These are phyloP conservation scores for Gisinianus flammeolus DNA, from an alignment of 2,888 invertebrate genomes.

Conservation along the genomic window DNA sequence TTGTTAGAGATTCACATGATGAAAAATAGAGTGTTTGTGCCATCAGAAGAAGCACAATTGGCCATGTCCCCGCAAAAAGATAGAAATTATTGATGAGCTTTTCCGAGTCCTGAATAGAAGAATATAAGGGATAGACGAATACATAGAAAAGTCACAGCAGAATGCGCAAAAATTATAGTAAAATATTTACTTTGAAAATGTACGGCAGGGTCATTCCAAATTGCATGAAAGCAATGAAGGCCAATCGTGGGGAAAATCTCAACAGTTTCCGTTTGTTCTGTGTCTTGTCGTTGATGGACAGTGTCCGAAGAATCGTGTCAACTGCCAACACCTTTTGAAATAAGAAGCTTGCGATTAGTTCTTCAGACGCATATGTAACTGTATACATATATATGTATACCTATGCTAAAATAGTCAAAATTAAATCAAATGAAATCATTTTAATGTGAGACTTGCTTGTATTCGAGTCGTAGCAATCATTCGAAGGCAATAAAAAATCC, in stretches of 20 bases:
- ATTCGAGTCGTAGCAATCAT: neutral
- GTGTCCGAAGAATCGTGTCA: neutral
- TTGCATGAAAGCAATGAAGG: neutral
- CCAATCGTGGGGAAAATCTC: neutral
- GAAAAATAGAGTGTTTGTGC: neutral
- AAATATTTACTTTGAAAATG: constrained; percentile 9
- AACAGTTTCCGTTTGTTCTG: neutral
- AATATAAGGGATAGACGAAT: too few relatives aligned
- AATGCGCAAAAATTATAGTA: too few relatives aligned
- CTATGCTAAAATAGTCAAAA: too few relatives aligned
- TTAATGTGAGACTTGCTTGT: neutral
- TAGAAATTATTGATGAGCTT: neutral
- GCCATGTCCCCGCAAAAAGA: constrained; percentile 1
- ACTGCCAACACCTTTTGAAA: neutral
- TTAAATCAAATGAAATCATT: too few relatives aligned
- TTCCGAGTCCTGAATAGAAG: neutral
- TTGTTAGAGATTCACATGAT: neutral
- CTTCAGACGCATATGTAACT: neutral
- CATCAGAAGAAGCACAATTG: neutral
- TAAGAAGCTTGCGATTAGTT: neutral
- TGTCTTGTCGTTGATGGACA: neutral
- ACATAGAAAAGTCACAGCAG: too few relatives aligned
- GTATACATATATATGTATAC: neutral
- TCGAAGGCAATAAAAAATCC: neutral
- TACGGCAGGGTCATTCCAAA: neutral